Percentiles rank a stretch among this genome's conserved stretches.
Evolutionary conservation across 2,113 vertebrate species (phyloP).

Genomic region (Isichthys henryi): DNA sequence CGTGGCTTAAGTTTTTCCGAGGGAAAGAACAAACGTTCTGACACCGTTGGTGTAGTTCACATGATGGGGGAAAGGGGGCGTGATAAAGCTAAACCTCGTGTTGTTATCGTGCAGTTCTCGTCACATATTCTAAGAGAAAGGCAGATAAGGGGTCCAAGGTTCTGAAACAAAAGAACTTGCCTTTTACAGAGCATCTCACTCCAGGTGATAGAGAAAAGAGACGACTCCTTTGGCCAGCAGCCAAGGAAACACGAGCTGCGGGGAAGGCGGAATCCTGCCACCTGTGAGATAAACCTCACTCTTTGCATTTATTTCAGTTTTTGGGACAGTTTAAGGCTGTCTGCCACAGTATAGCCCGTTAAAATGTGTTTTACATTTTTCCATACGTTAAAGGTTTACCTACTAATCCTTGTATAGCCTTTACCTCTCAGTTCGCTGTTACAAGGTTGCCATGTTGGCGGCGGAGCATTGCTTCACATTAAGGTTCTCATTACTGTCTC

Average conservation of each 20-base stretch:
- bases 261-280: neutral
- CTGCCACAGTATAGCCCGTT: neutral
- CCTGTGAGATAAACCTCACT: neutral
- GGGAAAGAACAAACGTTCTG: too few species aligned
- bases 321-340: neutral
- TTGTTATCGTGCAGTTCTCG: neutral
- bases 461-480: neutral
- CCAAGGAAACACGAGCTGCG: neutral
- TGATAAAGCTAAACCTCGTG: too few species aligned
- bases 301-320: neutral
- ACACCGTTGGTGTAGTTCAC: too few species aligned
- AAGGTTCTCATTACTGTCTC: neutral
- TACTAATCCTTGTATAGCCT: neutral
- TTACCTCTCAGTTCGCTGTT: neutral
- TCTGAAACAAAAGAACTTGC: neutral
- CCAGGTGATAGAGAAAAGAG: neutral
- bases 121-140: neutral
- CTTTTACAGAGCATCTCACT: constrained; percentile 1
- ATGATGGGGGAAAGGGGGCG: too few species aligned
- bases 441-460: neutral
- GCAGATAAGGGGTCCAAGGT: constrained; percentile 5
- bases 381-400: neutral
- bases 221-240: neutral
- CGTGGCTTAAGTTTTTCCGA: too few species aligned
- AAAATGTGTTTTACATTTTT: neutral